These are phyloP conservation scores for Halichoeres trimaculatus DNA, from an alignment of 2,113 vertebrate species.

Conservation along the genomic window DNA sequence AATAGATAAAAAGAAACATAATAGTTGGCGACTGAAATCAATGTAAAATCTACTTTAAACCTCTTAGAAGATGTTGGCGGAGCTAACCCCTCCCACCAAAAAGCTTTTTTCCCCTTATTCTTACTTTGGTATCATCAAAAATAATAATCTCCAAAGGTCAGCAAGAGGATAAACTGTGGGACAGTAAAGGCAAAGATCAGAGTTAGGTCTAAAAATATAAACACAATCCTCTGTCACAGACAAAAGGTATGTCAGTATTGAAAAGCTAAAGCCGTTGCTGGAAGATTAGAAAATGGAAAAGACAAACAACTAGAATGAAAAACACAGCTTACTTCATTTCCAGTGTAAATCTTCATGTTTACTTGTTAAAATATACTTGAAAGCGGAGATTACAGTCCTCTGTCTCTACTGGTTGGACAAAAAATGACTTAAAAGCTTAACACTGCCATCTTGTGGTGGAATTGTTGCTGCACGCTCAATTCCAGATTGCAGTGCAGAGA, in stretches of 20 bases:
- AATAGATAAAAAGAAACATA: neutral
- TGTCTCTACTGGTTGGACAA: neutral
- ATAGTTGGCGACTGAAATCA: neutral
- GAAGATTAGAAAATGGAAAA: too few relatives aligned
- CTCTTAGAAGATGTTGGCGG: neutral
- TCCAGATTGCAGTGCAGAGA: neutral
- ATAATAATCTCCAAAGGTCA: neutral
- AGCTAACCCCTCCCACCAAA: neutral
- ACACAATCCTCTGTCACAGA: neutral
- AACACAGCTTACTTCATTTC: neutral
- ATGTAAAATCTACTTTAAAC: neutral
- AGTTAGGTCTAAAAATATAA: too few relatives aligned
- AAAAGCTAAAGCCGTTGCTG: too few relatives aligned
- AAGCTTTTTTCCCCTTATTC: neutral
- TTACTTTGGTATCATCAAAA: neutral
- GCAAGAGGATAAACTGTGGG: neutral
- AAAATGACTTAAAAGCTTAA: neutral
- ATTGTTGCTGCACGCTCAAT: constrained; percentile 23
- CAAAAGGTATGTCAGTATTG: too few relatives aligned
- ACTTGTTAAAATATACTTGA: neutral
- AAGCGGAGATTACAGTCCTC: neutral
- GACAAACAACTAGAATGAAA: neutral
- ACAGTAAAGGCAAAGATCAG: neutral
- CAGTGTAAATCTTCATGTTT: neutral
- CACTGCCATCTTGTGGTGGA: constrained; percentile 73